Evolutionary conservation across 2,888 invertebrate genomes (phyloP).

Genomic region (Scaptomyza cyrtandrae): DNA sequence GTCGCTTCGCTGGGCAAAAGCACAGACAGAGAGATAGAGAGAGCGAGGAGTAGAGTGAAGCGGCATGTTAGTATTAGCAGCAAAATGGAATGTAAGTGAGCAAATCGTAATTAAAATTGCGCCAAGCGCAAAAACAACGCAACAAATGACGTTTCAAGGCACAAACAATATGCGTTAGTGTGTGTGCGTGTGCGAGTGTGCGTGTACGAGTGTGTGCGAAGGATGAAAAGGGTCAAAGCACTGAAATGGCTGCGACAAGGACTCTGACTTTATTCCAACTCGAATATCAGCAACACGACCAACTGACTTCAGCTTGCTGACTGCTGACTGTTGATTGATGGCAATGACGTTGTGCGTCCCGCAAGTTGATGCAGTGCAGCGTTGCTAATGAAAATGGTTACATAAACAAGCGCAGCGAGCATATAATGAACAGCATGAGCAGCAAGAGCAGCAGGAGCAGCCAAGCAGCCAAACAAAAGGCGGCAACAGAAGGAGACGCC

Average conservation of each 20-base stretch:
- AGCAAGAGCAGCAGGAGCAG: slow-evolving; percentile 13
- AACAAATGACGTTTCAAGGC: slow-evolving; percentile 69
- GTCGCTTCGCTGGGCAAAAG: slow-evolving; percentile 30
- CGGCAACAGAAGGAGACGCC: slow-evolving; percentile 48
- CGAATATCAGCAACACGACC: not conserved
- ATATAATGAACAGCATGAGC: slow-evolving; percentile 54
- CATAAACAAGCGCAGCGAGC: slow-evolving; percentile 68
- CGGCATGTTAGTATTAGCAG: slow-evolving; percentile 60
- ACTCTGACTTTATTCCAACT: slow-evolving; percentile 9
- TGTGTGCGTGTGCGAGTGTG: not conserved
- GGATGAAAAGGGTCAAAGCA: slow-evolving; percentile 59
- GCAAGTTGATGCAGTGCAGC: slow-evolving; percentile 22
- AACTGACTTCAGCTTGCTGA: slow-evolving; percentile 1
- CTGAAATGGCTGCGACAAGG: slow-evolving; percentile 52
- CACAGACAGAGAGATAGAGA: not conserved
- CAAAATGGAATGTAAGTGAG: slow-evolving; percentile 75
- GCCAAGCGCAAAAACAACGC: slow-evolving; percentile 55
- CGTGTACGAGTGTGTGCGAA: not conserved
- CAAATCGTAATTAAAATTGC: slow-evolving; percentile 78
- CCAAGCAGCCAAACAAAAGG: slow-evolving; percentile 20
- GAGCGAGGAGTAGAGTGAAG: not conserved
- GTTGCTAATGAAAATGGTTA: slow-evolving; percentile 75
- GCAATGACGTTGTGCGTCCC: slow-evolving; percentile 63
- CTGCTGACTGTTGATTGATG: slow-evolving; percentile 54
- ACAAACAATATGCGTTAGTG: slow-evolving; percentile 75